Evolutionary conservation across 2,797 vertebrate species (phyloP).

Genomic region (Phaenicophaeus curvirostris): DNA sequence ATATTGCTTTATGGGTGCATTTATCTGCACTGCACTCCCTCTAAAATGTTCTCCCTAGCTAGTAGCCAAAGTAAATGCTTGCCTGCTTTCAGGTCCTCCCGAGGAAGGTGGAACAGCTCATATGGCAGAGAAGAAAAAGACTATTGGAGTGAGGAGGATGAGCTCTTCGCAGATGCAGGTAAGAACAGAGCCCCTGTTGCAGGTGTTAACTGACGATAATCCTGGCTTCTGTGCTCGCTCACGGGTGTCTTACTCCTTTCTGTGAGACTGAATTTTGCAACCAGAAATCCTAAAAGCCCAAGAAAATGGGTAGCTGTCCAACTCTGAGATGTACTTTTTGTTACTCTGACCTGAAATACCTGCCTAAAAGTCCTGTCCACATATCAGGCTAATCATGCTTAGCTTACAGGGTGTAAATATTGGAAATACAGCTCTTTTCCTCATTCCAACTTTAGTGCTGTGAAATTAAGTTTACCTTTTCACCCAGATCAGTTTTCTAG

Average conservation of each 20-base stretch:
- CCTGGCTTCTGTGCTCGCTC: not conserved
- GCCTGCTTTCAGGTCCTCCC: conserved; percentile 52
- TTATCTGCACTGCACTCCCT: not conserved
- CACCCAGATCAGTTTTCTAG: not conserved
- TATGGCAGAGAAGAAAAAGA: conserved; percentile 71
- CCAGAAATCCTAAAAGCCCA: not conserved
- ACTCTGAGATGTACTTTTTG: accelerated
- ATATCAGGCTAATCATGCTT: not conserved
- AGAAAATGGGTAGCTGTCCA: not conserved
- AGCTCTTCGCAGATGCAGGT: conserved; percentile 73
- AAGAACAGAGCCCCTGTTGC: not conserved
- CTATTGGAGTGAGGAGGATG: conserved; percentile 76
- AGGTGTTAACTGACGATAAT: not conserved
- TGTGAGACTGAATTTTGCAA: not conserved
- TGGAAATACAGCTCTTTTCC: not conserved
- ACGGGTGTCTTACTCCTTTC: not conserved
- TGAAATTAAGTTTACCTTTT: not conserved
- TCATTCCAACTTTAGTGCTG: accelerated
- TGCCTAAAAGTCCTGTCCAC: not conserved
- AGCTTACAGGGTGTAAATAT: not conserved
- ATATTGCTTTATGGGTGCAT: accelerated
- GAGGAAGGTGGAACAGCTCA: conserved; percentile 23
- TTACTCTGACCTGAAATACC: not conserved
- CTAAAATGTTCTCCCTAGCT: not conserved
- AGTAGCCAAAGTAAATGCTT: not conserved